Conservation (phyloP, 2,888 invertebrate genomes). For the Plusia festucae region DNA sequence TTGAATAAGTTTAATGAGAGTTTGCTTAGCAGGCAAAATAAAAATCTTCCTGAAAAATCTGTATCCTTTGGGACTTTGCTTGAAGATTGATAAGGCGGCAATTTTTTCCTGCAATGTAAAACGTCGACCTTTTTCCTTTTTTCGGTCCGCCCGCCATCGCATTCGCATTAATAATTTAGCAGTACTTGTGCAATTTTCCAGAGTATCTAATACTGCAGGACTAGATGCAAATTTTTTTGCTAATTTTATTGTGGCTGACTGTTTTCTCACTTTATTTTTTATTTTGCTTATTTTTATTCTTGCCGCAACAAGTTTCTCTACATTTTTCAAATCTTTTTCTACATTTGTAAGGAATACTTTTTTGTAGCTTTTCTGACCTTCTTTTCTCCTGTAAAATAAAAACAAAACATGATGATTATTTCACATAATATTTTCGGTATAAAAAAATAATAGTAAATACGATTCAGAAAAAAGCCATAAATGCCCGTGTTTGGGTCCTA, state of each 20-base stretch:
- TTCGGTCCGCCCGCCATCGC: conserved; percentile 13
- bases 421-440: neutral
- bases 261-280: conserved; percentile 13
- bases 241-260: conserved; percentile 12
- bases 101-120: conserved; percentile 47
- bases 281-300: conserved; percentile 17
- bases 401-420: conserved; percentile 5
- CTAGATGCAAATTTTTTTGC: conserved; percentile 13
- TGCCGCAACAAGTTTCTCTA: conserved; percentile 14
- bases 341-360: conserved; percentile 9
- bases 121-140: conserved; percentile 40
- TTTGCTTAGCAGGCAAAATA: conserved; percentile 45
- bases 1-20: conserved; percentile 28
- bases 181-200: conserved; percentile 25
- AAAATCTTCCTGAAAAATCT: conserved; percentile 40
- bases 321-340: conserved; percentile 15
- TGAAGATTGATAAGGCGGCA: conserved; percentile 41
- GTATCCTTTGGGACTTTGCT: conserved; percentile 41
- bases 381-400: conserved; percentile 17
- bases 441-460: neutral
- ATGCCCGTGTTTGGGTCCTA: too few relatives aligned
- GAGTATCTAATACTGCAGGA: conserved; percentile 14
- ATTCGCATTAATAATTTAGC: conserved; percentile 23
- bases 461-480: too few relatives aligned
- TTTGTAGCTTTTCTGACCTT: conserved; percentile 6